Conservation (phyloP, 1,140 invertebrate species). For the Drosophila fuyamai region DNA sequence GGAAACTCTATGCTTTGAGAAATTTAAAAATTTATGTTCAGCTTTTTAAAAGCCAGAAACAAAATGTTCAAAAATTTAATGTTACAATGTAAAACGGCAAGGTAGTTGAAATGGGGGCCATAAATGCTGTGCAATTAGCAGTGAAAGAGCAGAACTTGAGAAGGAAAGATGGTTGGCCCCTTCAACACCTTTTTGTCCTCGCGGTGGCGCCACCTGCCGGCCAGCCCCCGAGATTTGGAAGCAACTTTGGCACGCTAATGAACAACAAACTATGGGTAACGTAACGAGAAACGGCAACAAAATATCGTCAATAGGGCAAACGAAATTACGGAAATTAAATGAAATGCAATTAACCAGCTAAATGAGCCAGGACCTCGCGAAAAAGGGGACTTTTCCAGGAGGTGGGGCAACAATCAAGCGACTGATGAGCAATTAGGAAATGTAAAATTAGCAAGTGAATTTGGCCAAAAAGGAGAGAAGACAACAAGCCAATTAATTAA, state of each 20-base stretch:
- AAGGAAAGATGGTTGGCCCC: background rate
- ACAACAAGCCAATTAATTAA: slow-evolving; percentile 67
- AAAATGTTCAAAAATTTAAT: background rate
- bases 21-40: too few species aligned
- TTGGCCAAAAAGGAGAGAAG: slow-evolving; percentile 4
- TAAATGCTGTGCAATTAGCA: slow-evolving; percentile 30
- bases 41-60: background rate
- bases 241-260: slow-evolving; percentile 68
- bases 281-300: slow-evolving; percentile 37
- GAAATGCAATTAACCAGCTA: slow-evolving; percentile 76
- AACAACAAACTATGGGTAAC: slow-evolving; percentile 55
- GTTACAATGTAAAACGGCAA: slow-evolving; percentile 1
- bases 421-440: slow-evolving; percentile 75
- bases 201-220: slow-evolving; percentile 18
- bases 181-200: background rate
- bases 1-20: too few species aligned
- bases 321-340: slow-evolving; percentile 53
- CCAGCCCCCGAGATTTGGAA: slow-evolving; percentile 9
- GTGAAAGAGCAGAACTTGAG: slow-evolving; percentile 1
- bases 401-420: slow-evolving; percentile 51
- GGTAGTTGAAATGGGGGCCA: background rate
- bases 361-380: slow-evolving; percentile 43
- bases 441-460: slow-evolving; percentile 53
- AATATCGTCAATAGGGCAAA: slow-evolving; percentile 55
- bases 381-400: background rate